Base-by-base conservation (phyloP, 2,113 vertebrate genomes). In the Aspidoscelis tigris region DNA sequence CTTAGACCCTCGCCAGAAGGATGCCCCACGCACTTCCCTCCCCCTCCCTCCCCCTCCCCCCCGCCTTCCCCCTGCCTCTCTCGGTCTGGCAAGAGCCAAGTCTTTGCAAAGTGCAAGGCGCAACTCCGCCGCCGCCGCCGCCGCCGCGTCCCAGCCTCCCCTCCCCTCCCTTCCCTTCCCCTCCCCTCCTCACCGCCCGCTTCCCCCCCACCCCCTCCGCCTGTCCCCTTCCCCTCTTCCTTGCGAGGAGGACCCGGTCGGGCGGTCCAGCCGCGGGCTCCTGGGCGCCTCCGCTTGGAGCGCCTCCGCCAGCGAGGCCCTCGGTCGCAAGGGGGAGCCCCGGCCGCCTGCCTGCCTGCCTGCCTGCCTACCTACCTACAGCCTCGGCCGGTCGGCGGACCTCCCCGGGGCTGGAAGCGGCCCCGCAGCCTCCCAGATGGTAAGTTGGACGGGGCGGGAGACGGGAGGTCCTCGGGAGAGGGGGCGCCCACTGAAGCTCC, bases 371-470 rank as follows among this genome's bases (percentile, higher is more conserved):
- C 89, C 87, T 85, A 90, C 88, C 95, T 92, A 12, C 43, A 26
- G 43, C 44, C 72, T 91, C 92, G 18, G 24, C 12, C 7, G 26
- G 94, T 86, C 89, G 90, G 90, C 88, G 10, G 24, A 96, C 89
- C 95, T 95, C 93, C 91, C 90, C 91, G 90, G 87, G 92, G 89
- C 93, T 95, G 95, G 91, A 94, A 91, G 88, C 84, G 89, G 88
- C 81, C 90, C 90, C 91, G 83, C 86, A 85, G 90, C 92, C 91
- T 91, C 87, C 91, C 90, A 86, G 78, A 97, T 97, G 97, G 97
- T 98, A 94, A 97, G 97, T 96, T 7, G n/a, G 12, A 79, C 89
- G 89, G 85, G 79, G 90, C 79, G 2, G 3, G 43, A 10, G 33
- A n/a, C 3, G 22, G 6, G 66, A 11, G 26, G 3, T 12, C 55